Conservation (phyloP, 1,140 invertebrate species). For the Zaprionus kolodkinae region DNA sequence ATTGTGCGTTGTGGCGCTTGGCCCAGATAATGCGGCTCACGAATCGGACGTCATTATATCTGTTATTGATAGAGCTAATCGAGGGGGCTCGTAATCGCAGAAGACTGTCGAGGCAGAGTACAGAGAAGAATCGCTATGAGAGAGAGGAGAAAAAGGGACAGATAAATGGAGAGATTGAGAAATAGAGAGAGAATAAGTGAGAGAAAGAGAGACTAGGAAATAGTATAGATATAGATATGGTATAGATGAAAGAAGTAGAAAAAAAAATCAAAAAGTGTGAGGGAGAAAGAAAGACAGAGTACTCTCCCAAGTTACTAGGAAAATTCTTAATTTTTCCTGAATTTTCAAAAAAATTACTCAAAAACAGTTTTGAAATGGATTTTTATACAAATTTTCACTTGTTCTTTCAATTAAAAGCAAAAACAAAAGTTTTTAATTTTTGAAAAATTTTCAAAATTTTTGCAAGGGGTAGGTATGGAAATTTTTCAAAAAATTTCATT, state of each 20-base stretch:
- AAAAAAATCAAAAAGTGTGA: neutral
- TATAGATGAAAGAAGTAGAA: no score
- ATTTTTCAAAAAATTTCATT: neutral
- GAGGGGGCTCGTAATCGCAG: constrained; percentile 11
- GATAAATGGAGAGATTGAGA: neutral
- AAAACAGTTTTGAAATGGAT: no score
- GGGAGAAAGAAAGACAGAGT: no score
- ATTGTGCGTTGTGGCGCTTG: constrained; percentile 32
- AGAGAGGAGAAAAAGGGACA: no score
- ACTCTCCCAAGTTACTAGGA: no score
- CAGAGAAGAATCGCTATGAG: neutral
- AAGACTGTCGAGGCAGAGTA: constrained; percentile 2
- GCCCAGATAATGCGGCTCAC: constrained; percentile 40
- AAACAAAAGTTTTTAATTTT: neutral
- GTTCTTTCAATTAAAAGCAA: neutral
- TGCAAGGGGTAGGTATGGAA: neutral
- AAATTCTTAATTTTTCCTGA: no score
- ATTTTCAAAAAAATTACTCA: no score
- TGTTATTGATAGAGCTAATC: constrained; percentile 33
- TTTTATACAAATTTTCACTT: no score
- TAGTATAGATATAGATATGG: no score
- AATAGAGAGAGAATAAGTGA: neutral
- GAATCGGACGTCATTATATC: constrained; percentile 40
- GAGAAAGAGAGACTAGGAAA: neutral
- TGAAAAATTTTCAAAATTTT: neutral